Conservation (phyloP, 1,140 invertebrate species). For the Drosophila ananassae region DNA sequence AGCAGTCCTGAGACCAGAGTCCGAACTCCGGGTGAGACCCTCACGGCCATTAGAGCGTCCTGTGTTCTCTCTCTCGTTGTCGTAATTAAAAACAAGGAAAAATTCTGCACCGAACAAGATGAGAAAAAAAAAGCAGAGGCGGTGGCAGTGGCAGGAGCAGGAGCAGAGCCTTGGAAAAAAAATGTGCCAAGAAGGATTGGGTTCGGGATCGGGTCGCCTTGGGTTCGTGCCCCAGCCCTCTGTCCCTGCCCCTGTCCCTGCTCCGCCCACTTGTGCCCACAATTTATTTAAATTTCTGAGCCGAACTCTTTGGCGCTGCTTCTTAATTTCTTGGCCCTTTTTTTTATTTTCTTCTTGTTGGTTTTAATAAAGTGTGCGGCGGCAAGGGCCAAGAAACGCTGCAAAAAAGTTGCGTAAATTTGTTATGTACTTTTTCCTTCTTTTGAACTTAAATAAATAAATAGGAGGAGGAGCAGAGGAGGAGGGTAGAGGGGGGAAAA, state of each 20-base stretch:
- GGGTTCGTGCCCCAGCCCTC: constrained; percentile 15
- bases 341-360: constrained; percentile 35
- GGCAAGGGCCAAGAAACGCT: constrained; percentile 48
- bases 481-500: not conserved
- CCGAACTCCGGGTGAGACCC: constrained; percentile 56
- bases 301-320: constrained; percentile 53
- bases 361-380: constrained; percentile 73
- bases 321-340: constrained; percentile 29
- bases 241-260: too few relatives aligned
- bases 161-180: constrained; percentile 6
- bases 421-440: constrained; percentile 64
- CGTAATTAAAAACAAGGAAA: constrained; percentile 80
- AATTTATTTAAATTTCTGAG: constrained; percentile 76
- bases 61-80: constrained; percentile 53
- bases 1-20: constrained; percentile 14
- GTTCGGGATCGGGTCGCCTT: constrained; percentile 19
- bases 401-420: constrained; percentile 78
- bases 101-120: constrained; percentile 35
- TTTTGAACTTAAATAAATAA: constrained; percentile 78
- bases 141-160: constrained; percentile 29
- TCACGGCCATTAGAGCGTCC: constrained; percentile 67
- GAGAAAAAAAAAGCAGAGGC: constrained; percentile 54
- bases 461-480: constrained; percentile 24
- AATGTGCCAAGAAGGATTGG: constrained; percentile 6
- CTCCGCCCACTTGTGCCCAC: constrained; percentile 30